phyloP scores from a whole-genome alignment of 1,140 invertebrate species.

The Ooceraea biroi region DNA sequence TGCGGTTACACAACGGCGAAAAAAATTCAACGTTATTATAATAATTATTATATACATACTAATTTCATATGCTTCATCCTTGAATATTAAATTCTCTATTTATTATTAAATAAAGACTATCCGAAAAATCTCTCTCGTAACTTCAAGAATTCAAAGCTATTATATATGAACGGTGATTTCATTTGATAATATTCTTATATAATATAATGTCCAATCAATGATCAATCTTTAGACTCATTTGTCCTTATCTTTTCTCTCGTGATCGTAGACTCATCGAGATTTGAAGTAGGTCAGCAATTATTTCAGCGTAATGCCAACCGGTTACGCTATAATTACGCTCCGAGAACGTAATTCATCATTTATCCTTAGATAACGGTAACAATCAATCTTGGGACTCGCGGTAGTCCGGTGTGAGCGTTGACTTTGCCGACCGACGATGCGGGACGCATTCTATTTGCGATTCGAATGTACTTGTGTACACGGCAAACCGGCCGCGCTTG shows the following conservation, averaged over 20 bases:
- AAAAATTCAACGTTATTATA: not conserved
- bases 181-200: too few relatives aligned
- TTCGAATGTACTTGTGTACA: conserved; percentile 59
- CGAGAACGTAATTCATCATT: conserved; percentile 51
- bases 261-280: not conserved
- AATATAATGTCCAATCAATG: too few relatives aligned
- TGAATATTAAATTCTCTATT: not conserved
- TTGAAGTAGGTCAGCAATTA: not conserved
- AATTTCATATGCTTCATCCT: not conserved
- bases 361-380: conserved; percentile 46
- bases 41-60: not conserved
- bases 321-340: not conserved
- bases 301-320: not conserved
- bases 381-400: conserved; percentile 49
- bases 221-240: too few relatives aligned
- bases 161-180: too few relatives aligned
- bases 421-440: conserved; percentile 38
- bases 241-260: not conserved
- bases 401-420: conserved; percentile 45
- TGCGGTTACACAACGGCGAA: not conserved
- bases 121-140: not conserved
- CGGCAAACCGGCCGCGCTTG: conserved; percentile 51
- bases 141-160: too few relatives aligned
- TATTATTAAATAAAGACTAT: not conserved
- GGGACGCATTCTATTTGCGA: conserved; percentile 55